Evolutionary conservation across 2,797 vertebrate genomes (phyloP), one percentile per base, ranked within the genome.

Genomic region (Varecia variegata): DNA sequence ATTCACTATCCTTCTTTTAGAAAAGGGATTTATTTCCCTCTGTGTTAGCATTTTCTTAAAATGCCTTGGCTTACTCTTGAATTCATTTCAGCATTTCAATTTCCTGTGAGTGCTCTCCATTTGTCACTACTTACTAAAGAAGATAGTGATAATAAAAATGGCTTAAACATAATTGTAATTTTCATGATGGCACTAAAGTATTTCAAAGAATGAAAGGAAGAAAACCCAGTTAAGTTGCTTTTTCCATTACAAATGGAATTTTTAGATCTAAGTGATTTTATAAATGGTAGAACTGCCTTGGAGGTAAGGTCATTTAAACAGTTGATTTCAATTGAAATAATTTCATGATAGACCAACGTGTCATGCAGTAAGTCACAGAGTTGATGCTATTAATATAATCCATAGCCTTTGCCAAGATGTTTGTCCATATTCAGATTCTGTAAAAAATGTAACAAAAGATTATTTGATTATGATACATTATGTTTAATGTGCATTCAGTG

Each of bases 121-220:
- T 97, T 97, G 52, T 93, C 84, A 96, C 54, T 73, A 65, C 68
- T 77, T 95, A 92, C 27, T 62, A 62, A 90, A 94, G 93, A 89
- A 71, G 43, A 94, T 54, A 88, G 30, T 43, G 73, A 83, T 86
- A 76, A 50, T 94, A 92, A 95, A 97, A 96, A 56, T 90, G 67
- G 25, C 47, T 96, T 82, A 81, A 88, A 35, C 11, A n/a, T 74
- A 80, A 54, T 73, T 82, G 77, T 85, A 79, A 79, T 93, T 88
- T 95, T 92, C 14, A 79, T 90, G 74, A 91, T 56, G 86, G 82
- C 50, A 50, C 38, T 84, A 18, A 47, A 88, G 23, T 38, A 88
- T 88, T 95, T 93, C 47, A 90, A 85, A 90, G 30, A 89, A 92
- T 30, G 6, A 92, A 91, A 74, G 45, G 15, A 67, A 84, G 14